phyloP scores from a whole-genome alignment of 2,113 vertebrate species.

The Irena cyanogastra region DNA sequence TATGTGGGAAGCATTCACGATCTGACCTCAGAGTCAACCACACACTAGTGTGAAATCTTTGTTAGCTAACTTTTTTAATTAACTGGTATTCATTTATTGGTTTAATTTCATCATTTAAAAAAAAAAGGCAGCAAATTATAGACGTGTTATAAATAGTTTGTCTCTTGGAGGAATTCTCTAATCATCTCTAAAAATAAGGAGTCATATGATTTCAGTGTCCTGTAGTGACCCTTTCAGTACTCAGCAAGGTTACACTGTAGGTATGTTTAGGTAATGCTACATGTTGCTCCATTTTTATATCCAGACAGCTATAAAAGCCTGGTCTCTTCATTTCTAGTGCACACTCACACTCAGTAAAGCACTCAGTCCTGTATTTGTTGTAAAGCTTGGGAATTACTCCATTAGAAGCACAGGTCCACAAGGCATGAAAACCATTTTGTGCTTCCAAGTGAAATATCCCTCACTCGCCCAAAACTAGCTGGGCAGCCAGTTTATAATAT shows the following conservation, averaged over 20 bases:
- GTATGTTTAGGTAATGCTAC: background rate
- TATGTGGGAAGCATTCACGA: background rate
- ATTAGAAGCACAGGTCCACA: background rate
- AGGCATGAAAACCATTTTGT: background rate
- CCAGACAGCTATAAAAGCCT: background rate
- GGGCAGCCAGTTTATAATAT: background rate
- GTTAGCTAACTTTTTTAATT: background rate
- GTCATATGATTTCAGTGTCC: background rate
- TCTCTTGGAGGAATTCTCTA: conserved; percentile 15
- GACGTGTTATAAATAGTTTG: background rate
- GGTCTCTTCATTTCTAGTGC: background rate
- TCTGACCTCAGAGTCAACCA: background rate
- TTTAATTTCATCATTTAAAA: background rate
- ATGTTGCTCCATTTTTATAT: background rate
- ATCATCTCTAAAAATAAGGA: conserved; percentile 48
- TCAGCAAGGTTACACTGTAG: background rate
- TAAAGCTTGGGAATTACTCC: background rate
- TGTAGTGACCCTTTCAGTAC: background rate
- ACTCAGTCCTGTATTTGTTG: background rate
- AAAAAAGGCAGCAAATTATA: background rate
- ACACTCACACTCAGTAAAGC: background rate
- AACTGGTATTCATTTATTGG: background rate
- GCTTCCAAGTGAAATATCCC: background rate
- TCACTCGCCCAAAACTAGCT: background rate
- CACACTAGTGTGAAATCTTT: background rate